These are phyloP conservation scores for Mnemiopsis leidyi DNA, from an alignment of 37 sponge, comb jelly and placozoan genomes.

Conservation along the genomic window DNA sequence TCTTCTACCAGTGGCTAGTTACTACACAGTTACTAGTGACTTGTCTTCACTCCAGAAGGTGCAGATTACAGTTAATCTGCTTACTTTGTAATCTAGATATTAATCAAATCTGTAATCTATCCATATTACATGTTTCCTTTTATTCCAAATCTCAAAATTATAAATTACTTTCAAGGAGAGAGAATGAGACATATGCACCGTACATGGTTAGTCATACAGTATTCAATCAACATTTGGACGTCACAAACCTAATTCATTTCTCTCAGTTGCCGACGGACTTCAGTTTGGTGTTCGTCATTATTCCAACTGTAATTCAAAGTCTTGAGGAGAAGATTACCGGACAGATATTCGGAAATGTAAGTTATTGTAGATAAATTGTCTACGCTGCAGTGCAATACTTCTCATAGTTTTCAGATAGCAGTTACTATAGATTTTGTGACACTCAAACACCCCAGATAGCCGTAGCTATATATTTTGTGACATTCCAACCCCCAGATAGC, in stretches of 20 bases:
- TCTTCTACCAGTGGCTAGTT: conserved; percentile 36
- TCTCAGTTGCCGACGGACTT: conserved; percentile 31
- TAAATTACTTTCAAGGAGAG: no score
- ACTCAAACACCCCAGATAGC: neutral
- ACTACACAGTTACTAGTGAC: neutral
- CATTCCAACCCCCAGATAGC: conserved; percentile 10
- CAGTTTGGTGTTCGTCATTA: conserved; percentile 35
- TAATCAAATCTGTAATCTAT: no score
- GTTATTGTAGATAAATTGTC: neutral
- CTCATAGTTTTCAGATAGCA: no score
- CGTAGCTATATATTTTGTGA: neutral
- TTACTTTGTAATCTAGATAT: no score
- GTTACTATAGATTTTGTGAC: no score
- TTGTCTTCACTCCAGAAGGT: neutral
- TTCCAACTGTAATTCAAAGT: conserved; percentile 20
- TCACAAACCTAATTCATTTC: no score
- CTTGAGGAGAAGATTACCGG: neutral
- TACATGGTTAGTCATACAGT: no score
- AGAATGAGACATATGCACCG: no score
- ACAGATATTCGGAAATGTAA: neutral
- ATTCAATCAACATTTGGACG: no score
- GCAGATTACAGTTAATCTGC: no score
- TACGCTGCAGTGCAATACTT: neutral
- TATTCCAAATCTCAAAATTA: no score
- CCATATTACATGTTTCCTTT: no score